These are phyloP conservation scores for Cepaea nemoralis DNA, from an alignment of 1,140 invertebrate genomes.

Conservation along the genomic window DNA sequence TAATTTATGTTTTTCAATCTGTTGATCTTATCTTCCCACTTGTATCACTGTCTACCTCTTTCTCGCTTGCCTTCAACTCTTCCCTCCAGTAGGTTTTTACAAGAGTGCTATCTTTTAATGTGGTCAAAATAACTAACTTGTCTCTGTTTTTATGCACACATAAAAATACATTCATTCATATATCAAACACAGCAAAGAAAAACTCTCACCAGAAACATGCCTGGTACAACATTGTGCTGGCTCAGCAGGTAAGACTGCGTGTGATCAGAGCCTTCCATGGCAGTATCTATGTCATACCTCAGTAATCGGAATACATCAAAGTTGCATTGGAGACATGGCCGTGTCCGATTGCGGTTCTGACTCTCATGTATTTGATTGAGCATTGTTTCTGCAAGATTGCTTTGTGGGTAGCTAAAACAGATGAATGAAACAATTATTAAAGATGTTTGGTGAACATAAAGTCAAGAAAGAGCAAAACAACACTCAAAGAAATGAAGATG, in stretches of 20 bases:
- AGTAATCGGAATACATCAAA: constrained; percentile 64
- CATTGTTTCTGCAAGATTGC: constrained; percentile 60
- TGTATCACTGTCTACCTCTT: too few species aligned
- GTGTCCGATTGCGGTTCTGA: constrained; percentile 66
- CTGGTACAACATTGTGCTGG: constrained; percentile 69
- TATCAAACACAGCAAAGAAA: constrained; percentile 11
- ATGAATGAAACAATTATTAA: not conserved
- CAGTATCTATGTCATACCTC: constrained; percentile 68
- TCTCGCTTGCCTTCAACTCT: too few species aligned
- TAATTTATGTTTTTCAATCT: too few species aligned
- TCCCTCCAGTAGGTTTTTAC: too few species aligned
- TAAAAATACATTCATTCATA: too few species aligned
- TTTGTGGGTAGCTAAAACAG: constrained; percentile 63
- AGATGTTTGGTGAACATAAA: too few species aligned
- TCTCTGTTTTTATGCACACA: too few species aligned
- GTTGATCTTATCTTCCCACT: too few species aligned
- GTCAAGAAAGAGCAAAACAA: too few species aligned
- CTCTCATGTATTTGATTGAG: constrained; percentile 64
- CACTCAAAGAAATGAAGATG: too few species aligned
- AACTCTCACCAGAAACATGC: constrained; percentile 69
- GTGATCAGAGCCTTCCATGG: constrained; percentile 65
- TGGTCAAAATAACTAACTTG: too few species aligned
- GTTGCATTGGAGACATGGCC: constrained; percentile 66
- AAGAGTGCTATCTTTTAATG: too few species aligned
- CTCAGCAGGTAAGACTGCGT: constrained; percentile 67